These are phyloP conservation scores for Myotis myotis DNA, from an alignment of 2,797 vertebrate species.

Conservation along the genomic window DNA sequence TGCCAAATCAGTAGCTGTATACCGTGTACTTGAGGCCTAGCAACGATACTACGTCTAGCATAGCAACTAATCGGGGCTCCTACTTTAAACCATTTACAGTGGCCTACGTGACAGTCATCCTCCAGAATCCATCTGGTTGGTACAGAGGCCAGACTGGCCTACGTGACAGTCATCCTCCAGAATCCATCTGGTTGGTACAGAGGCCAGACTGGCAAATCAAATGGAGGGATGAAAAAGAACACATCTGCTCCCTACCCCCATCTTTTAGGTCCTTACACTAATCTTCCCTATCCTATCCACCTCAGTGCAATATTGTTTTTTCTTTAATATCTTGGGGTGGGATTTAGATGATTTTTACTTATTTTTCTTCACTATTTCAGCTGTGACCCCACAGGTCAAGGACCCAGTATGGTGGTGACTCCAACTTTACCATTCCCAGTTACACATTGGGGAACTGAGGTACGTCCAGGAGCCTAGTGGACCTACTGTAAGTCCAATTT, in stretches of 20 bases:
- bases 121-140: not conserved
- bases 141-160: not conserved
- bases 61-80: not conserved
- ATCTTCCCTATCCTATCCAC: not conserved
- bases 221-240: not conserved
- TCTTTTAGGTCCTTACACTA: not conserved
- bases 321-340: not conserved
- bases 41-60: not conserved
- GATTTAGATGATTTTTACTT: not conserved
- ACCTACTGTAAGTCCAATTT: not conserved
- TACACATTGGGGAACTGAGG: not conserved
- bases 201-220: not conserved
- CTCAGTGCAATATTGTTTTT: not conserved
- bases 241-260: not conserved
- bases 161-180: not conserved
- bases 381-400: not conserved
- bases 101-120: not conserved
- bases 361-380: not conserved
- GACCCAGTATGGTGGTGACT: not conserved
- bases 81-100: not conserved
- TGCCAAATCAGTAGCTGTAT: not conserved
- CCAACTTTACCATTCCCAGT: not conserved
- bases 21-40: not conserved
- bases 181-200: not conserved
- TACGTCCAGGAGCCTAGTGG: not conserved